A percentile compares a stretch with the other conserved stretches of the same genome.
Evolutionary conservation across 2,113 vertebrate genomes (phyloP).

Genomic region (Grantiella picta): DNA sequence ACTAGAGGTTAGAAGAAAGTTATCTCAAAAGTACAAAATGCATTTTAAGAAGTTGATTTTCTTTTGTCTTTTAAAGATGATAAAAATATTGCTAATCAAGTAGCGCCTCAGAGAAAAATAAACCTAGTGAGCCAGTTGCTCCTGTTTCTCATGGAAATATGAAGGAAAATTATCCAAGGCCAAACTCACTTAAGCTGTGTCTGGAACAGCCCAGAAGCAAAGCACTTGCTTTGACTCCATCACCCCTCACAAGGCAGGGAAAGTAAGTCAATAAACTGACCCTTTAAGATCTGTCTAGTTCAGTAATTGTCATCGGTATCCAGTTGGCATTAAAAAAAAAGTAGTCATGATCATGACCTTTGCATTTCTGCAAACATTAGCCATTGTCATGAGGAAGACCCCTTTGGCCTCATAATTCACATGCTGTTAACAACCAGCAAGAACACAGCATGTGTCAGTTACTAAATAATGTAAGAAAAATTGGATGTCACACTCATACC

Average conservation of each 20-base stretch:
- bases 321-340: constrained; percentile 23
- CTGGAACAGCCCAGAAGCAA: not conserved
- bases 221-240: not conserved
- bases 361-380: constrained; percentile 47
- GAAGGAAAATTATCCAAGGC: not conserved
- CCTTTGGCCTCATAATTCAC: constrained; percentile 55
- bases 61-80: not conserved
- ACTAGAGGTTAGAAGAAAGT: not conserved
- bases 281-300: not conserved
- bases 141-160: not conserved
- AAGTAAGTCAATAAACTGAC: constrained; percentile 5
- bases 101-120: not conserved
- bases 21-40: not conserved
- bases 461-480: constrained; percentile 44
- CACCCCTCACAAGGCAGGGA: not conserved
- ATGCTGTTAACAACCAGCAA: constrained; percentile 54
- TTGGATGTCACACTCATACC: not conserved
- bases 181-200: not conserved
- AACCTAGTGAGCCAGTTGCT: not conserved
- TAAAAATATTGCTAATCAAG: not conserved
- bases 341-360: constrained; percentile 44
- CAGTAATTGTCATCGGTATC: not conserved
- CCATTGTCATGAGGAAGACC: constrained; percentile 47
- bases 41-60: not conserved
- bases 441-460: constrained; percentile 37